Base-by-base conservation (phyloP, 2,113 vertebrate genomes). In the Otus sunia region DNA sequence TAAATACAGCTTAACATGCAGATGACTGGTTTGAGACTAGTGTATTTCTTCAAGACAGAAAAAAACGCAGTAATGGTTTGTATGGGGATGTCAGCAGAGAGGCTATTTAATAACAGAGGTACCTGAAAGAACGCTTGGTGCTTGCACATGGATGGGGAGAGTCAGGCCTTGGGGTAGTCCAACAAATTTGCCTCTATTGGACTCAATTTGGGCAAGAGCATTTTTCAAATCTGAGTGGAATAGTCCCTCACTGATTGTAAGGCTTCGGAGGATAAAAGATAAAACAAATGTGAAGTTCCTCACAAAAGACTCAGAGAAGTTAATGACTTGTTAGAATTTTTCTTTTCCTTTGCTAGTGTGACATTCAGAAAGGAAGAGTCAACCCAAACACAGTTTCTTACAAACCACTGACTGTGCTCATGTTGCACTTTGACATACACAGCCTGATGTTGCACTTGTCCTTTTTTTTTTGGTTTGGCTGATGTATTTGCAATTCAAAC, bases 1-100 rank as follows among this genome's bases (percentile, higher is more conserved):
- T 97, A 98, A 98, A 98, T 98, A 96, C 97, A 97, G 97, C 96
- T 97, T 98, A 98, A 98, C 98, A 96, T 98, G 97, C 97, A 98
- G 98, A 98, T 98, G 97, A 98, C 90, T 98, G 97, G 97, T 98
- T 98, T 98, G 97, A 98, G 95, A 97, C 92, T 79, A 83, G 91
- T 87, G 96, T 78, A 89, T 98, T 97, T 97, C 95, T 75, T 97
- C 86, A 91, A 85, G 62, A 34, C 14, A 97, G 94, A 95, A 97
- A 96, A 97, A 95, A 94, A 5, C 29, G 5, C 73, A 83, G 74
- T 93, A 96, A 87, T 74, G 32, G 78, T 75, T 95, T 93, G 86
- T 93, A 36, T 29, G 76, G 69, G 59, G 92, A 96, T 74, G 90
- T 86, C 88, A 75, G 60, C 87, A 82, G 19, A 53, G 73, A 92